Percentiles rank a stretch among this genome's conserved stretches.
Evolutionary conservation across 2,888 invertebrate genomes (phyloP).

Genomic region (Crossocerus cetratus): DNA sequence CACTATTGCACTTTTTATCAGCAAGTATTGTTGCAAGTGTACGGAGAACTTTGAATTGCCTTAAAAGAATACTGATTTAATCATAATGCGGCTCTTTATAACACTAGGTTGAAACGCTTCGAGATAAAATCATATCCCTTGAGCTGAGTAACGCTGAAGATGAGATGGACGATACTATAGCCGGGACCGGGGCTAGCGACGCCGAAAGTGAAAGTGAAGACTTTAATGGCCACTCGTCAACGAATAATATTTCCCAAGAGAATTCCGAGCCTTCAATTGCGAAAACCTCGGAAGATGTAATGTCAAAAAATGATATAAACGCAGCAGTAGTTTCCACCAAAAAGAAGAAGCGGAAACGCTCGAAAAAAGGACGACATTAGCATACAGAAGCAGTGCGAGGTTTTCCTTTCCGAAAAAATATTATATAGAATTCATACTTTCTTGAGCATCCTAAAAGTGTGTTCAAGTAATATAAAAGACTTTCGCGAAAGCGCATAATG

Average conservation of each 20-base stretch:
- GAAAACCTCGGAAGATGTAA: conserved; percentile 79
- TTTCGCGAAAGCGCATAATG: background rate
- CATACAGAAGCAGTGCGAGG: background rate
- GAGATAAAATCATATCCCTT: conserved; percentile 93
- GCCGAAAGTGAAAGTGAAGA: conserved; percentile 73
- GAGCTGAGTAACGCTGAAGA: conserved; percentile 86
- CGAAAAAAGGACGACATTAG: conserved; percentile 79
- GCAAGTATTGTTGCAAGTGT: too few relatives aligned
- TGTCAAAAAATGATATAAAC: conserved; percentile 75
- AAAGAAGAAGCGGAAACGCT: conserved; percentile 78
- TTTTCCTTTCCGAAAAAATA: background rate
- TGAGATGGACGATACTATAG: conserved; percentile 75
- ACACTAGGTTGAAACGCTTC: conserved; percentile 90
- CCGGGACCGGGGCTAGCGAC: conserved; percentile 71
- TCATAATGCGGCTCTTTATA: too few relatives aligned
- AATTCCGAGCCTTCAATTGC: conserved; percentile 79
- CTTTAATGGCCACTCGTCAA: conserved; percentile 74
- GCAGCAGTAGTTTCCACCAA: conserved; percentile 55
- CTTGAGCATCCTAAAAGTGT: background rate
- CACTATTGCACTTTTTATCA: too few relatives aligned
- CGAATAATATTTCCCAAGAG: conserved; percentile 76
- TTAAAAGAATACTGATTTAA: too few relatives aligned
- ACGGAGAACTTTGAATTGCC: too few relatives aligned
- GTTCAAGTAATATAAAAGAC: background rate
- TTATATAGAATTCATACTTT: background rate